Percentiles rank a stretch among this genome's conserved stretches.
Evolutionary conservation across 2,797 vertebrate genomes (phyloP).

Genomic region (Enteromius treurensis): DNA sequence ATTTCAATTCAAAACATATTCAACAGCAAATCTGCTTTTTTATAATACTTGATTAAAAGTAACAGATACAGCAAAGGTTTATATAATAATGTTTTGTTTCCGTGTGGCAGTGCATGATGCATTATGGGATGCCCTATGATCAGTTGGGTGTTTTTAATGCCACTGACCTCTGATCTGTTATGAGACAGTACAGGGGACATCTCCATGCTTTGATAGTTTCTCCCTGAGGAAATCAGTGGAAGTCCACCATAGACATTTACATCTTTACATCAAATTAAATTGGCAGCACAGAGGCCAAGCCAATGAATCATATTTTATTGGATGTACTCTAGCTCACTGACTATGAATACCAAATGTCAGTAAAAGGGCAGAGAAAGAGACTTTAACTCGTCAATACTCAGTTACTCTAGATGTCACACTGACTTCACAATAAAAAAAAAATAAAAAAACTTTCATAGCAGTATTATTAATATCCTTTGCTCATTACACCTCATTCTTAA

Average conservation of each 20-base stretch:
- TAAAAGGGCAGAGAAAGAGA: constrained; percentile 60
- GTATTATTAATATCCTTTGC: neutral
- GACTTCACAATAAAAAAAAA: neutral
- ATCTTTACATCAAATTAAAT: constrained; percentile 71
- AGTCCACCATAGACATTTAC: constrained; percentile 72
- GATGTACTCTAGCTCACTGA: constrained; percentile 57
- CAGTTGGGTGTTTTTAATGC: neutral
- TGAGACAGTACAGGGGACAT: constrained; percentile 24
- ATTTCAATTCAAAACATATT: constrained; percentile 17
- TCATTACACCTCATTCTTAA: neutral
- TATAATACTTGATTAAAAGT: neutral
- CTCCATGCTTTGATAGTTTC: constrained; percentile 17
- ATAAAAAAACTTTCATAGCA: no score
- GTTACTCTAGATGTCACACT: neutral
- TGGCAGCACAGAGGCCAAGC: constrained; percentile 61
- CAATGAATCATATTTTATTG: constrained; percentile 77
- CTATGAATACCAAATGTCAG: constrained; percentile 66
- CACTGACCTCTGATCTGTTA: constrained; percentile 32
- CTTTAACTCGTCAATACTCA: neutral
- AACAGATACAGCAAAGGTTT: neutral
- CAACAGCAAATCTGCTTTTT: neutral
- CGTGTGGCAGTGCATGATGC: neutral
- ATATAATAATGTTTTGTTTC: neutral
- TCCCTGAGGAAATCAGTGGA: constrained; percentile 75
- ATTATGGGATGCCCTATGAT: neutral